Base-by-base conservation (phyloP, 2,113 vertebrate genomes). In the Chionodraco myersi region DNA sequence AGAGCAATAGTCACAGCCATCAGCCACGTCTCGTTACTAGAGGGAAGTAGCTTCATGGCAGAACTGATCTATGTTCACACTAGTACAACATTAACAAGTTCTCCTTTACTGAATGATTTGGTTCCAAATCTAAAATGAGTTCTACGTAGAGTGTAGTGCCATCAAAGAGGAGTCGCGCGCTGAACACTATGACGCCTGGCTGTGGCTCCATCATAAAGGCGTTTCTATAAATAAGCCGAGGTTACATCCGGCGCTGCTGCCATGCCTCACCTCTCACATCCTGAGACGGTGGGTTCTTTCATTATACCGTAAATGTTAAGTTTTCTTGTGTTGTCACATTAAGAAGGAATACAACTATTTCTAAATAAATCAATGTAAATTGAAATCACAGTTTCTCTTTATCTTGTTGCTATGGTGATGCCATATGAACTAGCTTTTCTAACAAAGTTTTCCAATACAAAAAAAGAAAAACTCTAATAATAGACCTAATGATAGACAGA, bases 201-300 rank as follows among this genome's bases (percentile, higher is more conserved):
- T 36, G 7, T 36, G 34, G 63, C 52, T 65, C 51, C 36, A 68
- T 21, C 51, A 58, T 81, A 73, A 85, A 85, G 62, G 49, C 14
- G 48, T 52, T 14, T 75, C 70, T 82, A 82, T 70, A 75, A 74
- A 74, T 82, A 82, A 16, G 30, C 36, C 36, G 36, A 48, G 68
- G 78, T 76, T 54, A 62, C 34, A 23, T 21, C 63, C 65, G 49
- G 73, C 44, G 16, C 6, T 34, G 23, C 15, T 34, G 23, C 15
- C 41, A 30, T 3, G 36, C 58, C 69, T 59, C 60, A 70, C 57
- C 73, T 66, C 68, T 36, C 48, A 59, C 68, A 48, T 30, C n/a
- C 47, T 21, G 26, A 26, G 26, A 26, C 26, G 26, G 2, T 36
- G 36, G 36, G 6, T 36, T 36, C 6, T 36, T 36, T 36, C 36